Conservation (phyloP, 2,113 vertebrate species). For the Haliaeetus leucogaster region DNA sequence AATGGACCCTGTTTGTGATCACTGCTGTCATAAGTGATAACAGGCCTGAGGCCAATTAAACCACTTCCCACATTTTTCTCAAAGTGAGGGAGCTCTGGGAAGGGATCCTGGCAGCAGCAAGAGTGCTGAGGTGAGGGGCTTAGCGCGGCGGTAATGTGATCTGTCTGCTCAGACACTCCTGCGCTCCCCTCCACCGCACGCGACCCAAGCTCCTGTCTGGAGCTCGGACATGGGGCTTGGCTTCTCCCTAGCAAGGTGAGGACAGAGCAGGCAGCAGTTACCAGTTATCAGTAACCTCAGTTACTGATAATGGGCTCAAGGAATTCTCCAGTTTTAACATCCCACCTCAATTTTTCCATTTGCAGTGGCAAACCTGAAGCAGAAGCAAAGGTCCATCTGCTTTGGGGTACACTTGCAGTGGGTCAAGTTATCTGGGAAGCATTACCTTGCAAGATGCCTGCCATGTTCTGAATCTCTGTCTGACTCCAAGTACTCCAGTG, state of each 20-base stretch:
- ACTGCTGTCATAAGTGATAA: constrained; percentile 12
- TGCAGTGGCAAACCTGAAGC: neutral
- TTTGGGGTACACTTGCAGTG: neutral
- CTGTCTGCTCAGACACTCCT: neutral
- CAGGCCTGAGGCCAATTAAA: neutral
- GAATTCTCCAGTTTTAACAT: neutral
- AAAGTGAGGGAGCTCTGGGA: neutral
- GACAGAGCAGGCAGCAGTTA: neutral
- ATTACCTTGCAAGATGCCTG: accelerated
- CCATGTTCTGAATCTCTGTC: neutral
- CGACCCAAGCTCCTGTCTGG: neutral
- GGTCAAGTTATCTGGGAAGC: neutral
- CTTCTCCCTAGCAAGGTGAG: neutral
- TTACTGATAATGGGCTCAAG: accelerated
- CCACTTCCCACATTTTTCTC: constrained; percentile 22
- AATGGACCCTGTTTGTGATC: constrained; percentile 20
- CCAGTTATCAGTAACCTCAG: neutral
- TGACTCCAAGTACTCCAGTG: neutral
- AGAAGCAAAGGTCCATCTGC: neutral
- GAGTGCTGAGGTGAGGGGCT: neutral
- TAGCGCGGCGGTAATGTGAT: accelerated
- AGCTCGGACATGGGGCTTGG: neutral
- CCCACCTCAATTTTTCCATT: neutral
- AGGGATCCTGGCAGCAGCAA: neutral
- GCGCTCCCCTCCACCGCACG: accelerated